phyloP scores from a whole-genome alignment of 1,140 invertebrate genomes.

The Formica exsecta region DNA sequence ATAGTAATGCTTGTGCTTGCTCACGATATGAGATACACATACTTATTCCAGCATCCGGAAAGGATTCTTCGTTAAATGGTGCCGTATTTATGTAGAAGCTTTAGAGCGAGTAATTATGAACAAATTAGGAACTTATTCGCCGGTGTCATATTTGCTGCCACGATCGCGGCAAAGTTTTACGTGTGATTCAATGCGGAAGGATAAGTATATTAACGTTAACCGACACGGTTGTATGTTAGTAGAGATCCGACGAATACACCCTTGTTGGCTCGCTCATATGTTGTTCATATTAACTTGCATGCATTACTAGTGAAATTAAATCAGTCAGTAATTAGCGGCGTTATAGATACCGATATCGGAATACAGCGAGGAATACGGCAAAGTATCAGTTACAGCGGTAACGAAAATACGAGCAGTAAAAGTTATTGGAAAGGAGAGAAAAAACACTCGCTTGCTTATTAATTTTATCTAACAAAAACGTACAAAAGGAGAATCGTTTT shows the following conservation, averaged over 20 bases:
- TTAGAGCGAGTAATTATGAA: constrained; percentile 28
- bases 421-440: background rate
- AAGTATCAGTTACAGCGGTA: background rate
- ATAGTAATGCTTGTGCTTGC: background rate
- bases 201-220: constrained; percentile 7
- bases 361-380: background rate
- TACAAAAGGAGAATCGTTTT: background rate
- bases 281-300: constrained; percentile 26
- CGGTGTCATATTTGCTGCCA: background rate
- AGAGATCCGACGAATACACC: background rate
- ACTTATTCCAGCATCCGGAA: background rate
- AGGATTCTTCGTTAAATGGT: constrained; percentile 3
- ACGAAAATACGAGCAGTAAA: background rate
- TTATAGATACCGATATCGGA: constrained; percentile 29
- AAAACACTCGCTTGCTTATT: background rate
- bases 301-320: constrained; percentile 55
- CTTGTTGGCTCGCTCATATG: background rate
- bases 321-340: constrained; percentile 38
- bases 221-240: background rate
- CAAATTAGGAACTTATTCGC: constrained; percentile 39
- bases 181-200: background rate
- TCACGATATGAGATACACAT: background rate
- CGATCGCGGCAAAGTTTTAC: constrained; percentile 8
- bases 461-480: background rate
- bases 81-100: constrained; percentile 13